Conservation (phyloP, 2,888 invertebrate genomes). For the Osmoderma eremita region DNA sequence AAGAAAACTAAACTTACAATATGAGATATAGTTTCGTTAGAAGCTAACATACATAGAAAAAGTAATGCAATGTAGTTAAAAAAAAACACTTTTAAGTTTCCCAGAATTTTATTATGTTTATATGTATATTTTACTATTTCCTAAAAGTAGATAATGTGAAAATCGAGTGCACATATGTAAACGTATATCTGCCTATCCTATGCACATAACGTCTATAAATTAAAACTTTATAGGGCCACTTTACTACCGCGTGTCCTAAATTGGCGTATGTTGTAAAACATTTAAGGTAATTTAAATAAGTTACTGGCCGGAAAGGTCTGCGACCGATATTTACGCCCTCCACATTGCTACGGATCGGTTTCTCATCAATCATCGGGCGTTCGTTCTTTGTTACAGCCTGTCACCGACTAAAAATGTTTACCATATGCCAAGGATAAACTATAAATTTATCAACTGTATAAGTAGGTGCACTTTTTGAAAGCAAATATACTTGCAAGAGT, state of each 20-base stretch:
- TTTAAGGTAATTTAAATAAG: constrained; percentile 22
- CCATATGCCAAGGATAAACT: constrained; percentile 22
- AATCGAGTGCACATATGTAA: too few species aligned
- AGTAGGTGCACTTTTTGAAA: constrained; percentile 2
- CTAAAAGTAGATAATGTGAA: too few species aligned
- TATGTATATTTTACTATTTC: too few species aligned
- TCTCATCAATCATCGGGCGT: constrained; percentile 22
- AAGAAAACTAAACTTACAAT: too few species aligned
- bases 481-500: background rate
- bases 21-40: too few species aligned
- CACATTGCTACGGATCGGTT: constrained; percentile 3
- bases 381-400: constrained; percentile 22
- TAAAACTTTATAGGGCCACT: too few species aligned
- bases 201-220: too few species aligned
- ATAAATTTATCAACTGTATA: constrained; percentile 17
- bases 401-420: constrained; percentile 19
- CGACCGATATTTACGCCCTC: background rate
- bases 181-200: too few species aligned
- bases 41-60: too few species aligned
- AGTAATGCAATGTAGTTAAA: too few species aligned
- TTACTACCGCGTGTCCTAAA: background rate
- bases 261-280: background rate
- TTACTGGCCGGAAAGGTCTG: background rate
- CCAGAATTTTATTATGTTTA: too few species aligned
- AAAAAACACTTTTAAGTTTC: too few species aligned